Evolutionary conservation across 1,140 invertebrate species (phyloP).

Genomic region (Tetramorium parvispinum): DNA sequence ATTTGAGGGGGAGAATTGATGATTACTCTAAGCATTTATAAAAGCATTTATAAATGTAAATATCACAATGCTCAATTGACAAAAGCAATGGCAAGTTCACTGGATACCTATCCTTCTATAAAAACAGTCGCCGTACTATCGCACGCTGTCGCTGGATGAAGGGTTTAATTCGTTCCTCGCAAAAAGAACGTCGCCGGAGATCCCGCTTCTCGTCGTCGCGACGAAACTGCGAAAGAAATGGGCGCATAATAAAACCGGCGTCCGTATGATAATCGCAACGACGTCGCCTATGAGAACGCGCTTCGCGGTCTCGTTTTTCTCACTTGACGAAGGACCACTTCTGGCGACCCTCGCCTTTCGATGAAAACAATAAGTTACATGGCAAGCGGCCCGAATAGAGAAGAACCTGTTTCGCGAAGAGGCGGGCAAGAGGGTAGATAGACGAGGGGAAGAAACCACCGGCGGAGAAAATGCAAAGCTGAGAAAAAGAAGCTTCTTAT

Average conservation of each 20-base stretch:
- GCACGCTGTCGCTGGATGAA: slow-evolving; percentile 18
- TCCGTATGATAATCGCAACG: slow-evolving; percentile 54
- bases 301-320: slow-evolving; percentile 65
- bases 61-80: neutral
- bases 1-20: neutral
- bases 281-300: slow-evolving; percentile 47
- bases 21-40: neutral
- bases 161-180: slow-evolving; percentile 34
- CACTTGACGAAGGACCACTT: slow-evolving; percentile 61
- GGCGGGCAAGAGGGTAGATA: slow-evolving; percentile 7
- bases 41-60: slow-evolving; percentile 24
- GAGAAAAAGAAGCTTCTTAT: slow-evolving; percentile 55
- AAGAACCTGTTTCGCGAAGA: slow-evolving; percentile 70
- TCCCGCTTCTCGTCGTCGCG: slow-evolving; percentile 18
- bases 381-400: slow-evolving; percentile 70
- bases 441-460: slow-evolving; percentile 47
- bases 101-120: neutral
- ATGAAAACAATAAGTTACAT: slow-evolving; percentile 76
- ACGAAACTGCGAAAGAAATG: slow-evolving; percentile 52
- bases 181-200: slow-evolving; percentile 26
- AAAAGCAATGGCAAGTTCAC: neutral
- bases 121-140: slow-evolving; percentile 24
- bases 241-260: slow-evolving; percentile 31
- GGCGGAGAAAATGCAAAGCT: slow-evolving; percentile 16
- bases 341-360: slow-evolving; percentile 60